phyloP scores from a whole-genome alignment of 2,888 invertebrate genomes.

The Leucophora obtusa region DNA sequence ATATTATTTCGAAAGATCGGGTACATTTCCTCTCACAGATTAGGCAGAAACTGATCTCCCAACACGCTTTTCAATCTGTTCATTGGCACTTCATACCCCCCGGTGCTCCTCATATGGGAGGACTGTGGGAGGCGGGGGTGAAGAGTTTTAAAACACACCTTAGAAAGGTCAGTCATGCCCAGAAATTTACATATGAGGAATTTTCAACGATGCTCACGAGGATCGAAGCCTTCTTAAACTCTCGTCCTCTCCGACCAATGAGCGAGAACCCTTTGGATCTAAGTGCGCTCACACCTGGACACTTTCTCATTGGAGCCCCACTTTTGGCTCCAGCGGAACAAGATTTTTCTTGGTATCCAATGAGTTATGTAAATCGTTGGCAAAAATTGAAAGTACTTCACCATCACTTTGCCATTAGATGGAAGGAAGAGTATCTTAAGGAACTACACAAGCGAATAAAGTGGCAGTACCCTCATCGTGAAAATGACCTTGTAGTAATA shows the following conservation, averaged over 20 bases:
- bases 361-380: slow-evolving; percentile 8
- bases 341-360: not conserved
- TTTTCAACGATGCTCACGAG: slow-evolving; percentile 9
- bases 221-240: slow-evolving; percentile 28
- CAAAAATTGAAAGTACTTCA: slow-evolving; percentile 8
- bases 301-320: not conserved
- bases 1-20: not conserved
- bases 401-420: not conserved
- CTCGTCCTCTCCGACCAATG: slow-evolving; percentile 11
- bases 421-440: slow-evolving; percentile 31
- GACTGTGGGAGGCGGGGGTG: slow-evolving; percentile 22
- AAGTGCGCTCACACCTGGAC: not conserved
- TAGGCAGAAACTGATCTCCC: not conserved
- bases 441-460: slow-evolving; percentile 7
- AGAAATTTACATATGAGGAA: slow-evolving; percentile 15
- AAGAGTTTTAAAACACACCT: slow-evolving; percentile 24
- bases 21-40: not conserved
- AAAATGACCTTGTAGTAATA: not conserved
- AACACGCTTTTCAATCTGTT: not conserved
- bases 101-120: slow-evolving; percentile 27
- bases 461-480: slow-evolving; percentile 7
- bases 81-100: slow-evolving; percentile 15
- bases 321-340: slow-evolving; percentile 15
- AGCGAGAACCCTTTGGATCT: not conserved
- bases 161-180: slow-evolving; percentile 2